Evolutionary conservation across 2,113 vertebrate species (phyloP).

Genomic region (Crocuta crocuta): DNA sequence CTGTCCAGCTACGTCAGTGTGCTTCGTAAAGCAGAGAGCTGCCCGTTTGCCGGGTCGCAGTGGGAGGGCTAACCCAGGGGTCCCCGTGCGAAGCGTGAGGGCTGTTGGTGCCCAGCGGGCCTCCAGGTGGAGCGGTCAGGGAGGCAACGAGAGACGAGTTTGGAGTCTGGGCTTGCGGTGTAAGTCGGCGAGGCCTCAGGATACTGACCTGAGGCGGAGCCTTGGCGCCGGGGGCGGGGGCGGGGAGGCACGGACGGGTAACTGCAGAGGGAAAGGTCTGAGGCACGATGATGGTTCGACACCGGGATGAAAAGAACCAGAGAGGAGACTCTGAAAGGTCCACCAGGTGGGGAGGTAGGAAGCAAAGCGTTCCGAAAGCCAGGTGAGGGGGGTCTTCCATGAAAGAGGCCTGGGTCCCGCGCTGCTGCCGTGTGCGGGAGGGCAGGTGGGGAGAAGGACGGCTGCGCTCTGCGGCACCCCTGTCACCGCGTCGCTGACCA

Average conservation of each 20-base stretch:
- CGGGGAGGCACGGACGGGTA: neutral
- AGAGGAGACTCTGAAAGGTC: neutral
- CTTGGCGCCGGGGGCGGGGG: neutral
- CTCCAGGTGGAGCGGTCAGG: neutral
- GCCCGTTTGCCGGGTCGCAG: too few relatives aligned
- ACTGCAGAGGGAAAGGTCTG: neutral
- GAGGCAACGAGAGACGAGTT: neutral
- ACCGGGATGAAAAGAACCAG: neutral
- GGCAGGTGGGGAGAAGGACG: rapidly evolving
- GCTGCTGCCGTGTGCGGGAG: neutral
- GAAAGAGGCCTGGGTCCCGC: neutral
- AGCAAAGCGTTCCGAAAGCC: neutral
- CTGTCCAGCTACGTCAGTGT: neutral
- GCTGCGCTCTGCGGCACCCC: neutral
- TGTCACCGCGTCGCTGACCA: rapidly evolving
- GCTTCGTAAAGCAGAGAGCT: neutral
- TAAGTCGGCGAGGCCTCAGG: neutral
- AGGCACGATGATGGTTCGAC: neutral
- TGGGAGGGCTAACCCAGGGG: neutral
- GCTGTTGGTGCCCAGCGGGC: too few relatives aligned
- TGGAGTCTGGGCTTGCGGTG: neutral
- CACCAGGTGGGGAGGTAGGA: neutral
- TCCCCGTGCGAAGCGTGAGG: neutral
- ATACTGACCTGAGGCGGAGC: neutral
- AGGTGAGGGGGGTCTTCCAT: neutral